phyloP scores from a whole-genome alignment of 2,113 vertebrate genomes.

The Bambusicola thoracicus region DNA sequence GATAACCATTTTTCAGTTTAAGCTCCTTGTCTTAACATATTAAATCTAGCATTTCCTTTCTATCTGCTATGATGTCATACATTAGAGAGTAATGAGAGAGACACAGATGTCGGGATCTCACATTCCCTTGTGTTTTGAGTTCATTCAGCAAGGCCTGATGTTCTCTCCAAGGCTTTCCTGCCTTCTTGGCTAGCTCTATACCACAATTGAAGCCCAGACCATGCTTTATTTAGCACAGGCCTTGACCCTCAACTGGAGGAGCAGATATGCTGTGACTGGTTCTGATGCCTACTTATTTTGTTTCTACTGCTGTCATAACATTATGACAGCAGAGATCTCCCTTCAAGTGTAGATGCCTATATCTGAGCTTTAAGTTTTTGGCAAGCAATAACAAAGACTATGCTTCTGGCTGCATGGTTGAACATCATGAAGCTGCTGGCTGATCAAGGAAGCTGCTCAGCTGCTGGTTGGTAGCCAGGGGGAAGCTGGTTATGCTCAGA shows the following conservation, averaged over 20 bases:
- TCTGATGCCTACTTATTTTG: neutral
- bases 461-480: neutral
- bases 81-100: neutral
- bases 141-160: neutral
- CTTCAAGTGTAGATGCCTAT: neutral
- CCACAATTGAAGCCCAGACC: rapidly evolving
- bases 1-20: neutral
- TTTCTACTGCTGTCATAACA: constrained; percentile 14
- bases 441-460: neutral
- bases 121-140: neutral
- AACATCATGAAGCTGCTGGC: neutral
- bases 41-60: neutral
- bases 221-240: neutral
- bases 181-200: neutral
- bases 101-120: neutral
- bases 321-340: neutral
- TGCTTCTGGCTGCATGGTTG: neutral
- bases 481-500: neutral
- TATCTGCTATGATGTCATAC: neutral
- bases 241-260: neutral
- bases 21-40: neutral
- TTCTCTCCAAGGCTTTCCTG: neutral
- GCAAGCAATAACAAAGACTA: neutral
- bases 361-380: neutral
- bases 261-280: rapidly evolving